Evolutionary conservation across 1,140 invertebrate species (phyloP).

Genomic region (Lordiphosa mommai): DNA sequence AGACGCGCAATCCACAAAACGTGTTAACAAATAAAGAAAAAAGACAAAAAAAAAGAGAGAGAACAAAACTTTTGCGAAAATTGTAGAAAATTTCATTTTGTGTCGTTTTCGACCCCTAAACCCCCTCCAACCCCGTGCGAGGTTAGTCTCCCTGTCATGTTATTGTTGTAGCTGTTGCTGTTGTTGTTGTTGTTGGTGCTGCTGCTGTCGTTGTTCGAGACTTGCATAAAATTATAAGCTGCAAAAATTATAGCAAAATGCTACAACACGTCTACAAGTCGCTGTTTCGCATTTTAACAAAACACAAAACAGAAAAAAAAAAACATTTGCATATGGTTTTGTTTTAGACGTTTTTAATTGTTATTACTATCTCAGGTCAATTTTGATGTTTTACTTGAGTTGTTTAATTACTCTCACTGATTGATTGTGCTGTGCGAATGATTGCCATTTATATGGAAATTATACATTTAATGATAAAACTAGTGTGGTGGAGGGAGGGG

Average conservation of each 20-base stretch:
- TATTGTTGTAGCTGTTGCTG: neutral
- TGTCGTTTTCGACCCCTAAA: slow-evolving; percentile 4
- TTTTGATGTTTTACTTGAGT: slow-evolving; percentile 36
- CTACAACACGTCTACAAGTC: slow-evolving; percentile 45
- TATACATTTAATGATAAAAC: too few species aligned
- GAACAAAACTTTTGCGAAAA: slow-evolving; percentile 22
- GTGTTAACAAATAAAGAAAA: slow-evolving; percentile 30
- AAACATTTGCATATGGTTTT: slow-evolving; percentile 46
- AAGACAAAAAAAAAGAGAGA: slow-evolving; percentile 1
- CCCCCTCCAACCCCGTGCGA: slow-evolving; percentile 2
- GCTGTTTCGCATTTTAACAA: neutral
- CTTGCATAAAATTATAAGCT: slow-evolving; percentile 50
- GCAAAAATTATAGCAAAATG: slow-evolving; percentile 51
- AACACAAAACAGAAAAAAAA: too few species aligned
- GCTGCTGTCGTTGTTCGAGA: slow-evolving; percentile 5
- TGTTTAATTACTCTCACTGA: slow-evolving; percentile 41
- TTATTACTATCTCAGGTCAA: slow-evolving; percentile 38
- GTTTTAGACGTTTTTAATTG: slow-evolving; percentile 47
- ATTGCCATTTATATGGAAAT: slow-evolving; percentile 4
- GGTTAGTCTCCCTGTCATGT: slow-evolving; percentile 4
- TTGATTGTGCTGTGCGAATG: neutral
- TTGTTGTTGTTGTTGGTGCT: neutral
- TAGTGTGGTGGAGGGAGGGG: neutral
- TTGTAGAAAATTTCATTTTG: slow-evolving; percentile 20
- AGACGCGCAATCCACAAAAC: slow-evolving; percentile 45